Evolutionary conservation across 2,113 vertebrate genomes (phyloP), one percentile per base, ranked within the genome.

Genomic region (Callocephalon fimbriatum): DNA sequence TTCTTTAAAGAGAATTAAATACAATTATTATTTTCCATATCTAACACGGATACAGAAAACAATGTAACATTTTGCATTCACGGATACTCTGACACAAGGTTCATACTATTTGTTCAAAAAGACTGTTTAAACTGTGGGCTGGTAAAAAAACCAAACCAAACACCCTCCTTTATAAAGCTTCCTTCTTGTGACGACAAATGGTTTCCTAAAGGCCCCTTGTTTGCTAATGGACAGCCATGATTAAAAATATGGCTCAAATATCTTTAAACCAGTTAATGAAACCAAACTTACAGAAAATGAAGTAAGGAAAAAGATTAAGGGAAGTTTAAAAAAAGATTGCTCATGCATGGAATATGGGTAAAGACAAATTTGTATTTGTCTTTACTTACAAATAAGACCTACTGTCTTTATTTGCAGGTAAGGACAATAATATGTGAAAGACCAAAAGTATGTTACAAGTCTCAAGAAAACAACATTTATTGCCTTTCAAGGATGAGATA

Each of bases 401-500:
- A 35, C 7, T 58, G 21, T 35, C n/a, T 58, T 35, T 81, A 66
- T 35, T 26, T 48, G 48, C 3, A 75, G 15, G 56, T 73, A 86
- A 80, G 53, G 20, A 77, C 13, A 84, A 21, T 16, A 77, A 51
- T 5, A 47, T 5, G 15, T 68, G 88, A 75, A 91, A 90, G 37
- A 85, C 18, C 0, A 1, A 56, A 86, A 89, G 47, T 40, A 47
- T 22, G 23, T 47, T 75, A 73, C 56, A 74, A 70, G n/a, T 58
- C 84, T 62, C 66, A 82, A 88, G 71, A 84, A 94, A 95, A 71
- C 62, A 94, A 67, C 71, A 87, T 54, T 91, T 85, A 92, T 47
- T 91, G 71, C 84, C 66, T 88, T 94, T 90, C 91, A 80, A 50
- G 77, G 59, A 77, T 87, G 91, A 96, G 91, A 94, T 92, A 92